Evolutionary conservation across 1,140 invertebrate species (phyloP), one percentile per base, ranked within the genome.

Genomic region (Drosophila trapezifrons): DNA sequence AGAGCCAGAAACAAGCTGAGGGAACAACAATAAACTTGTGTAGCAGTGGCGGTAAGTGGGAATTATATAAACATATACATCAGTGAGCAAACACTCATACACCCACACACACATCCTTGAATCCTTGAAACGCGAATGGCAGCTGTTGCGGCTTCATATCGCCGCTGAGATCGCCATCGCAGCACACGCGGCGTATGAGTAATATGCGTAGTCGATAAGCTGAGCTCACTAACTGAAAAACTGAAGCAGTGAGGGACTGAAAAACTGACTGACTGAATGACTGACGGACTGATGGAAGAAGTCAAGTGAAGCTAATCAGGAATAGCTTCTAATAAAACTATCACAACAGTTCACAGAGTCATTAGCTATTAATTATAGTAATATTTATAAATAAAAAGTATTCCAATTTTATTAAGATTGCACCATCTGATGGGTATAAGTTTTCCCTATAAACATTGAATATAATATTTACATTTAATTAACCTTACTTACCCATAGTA

Each of bases 21-120:
- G 40, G 25, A 63, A 60, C 72, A 84, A 46, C 76, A 84, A 84
- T 74, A 85, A 85, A 80, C 80, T 85, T 84, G 81, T 84, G 70
- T 70, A 70, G 67, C 74, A 59, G 52, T 58, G 71, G 62, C 74
- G 60, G 82, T 85, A 86, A 85, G 82, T 87, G 82, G 78, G 82
- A 86, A 86, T 86, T 87, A 87, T 86, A 86, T 86, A 86, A 86
- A 86, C 82, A 87, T 86, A 86, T 72, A 86, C 83, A 82, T 78
- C 78, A 72, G 76, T 78, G 65, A 78, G 45, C 75, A 78, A 82
- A 52, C 64, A 71, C 37, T 43, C 27, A 52, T 13, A 47, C 12
- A 1, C 4, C 20, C 6, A 32, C 43, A 65, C 60, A 27, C 42
- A 45, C 25, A 20, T 35, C 7, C 12, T 15, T 17, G n/a, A 4